Evolutionary conservation across 2,888 invertebrate genomes (phyloP), one percentile per base, ranked within the genome.

Genomic region (Pedicia rivosa): DNA sequence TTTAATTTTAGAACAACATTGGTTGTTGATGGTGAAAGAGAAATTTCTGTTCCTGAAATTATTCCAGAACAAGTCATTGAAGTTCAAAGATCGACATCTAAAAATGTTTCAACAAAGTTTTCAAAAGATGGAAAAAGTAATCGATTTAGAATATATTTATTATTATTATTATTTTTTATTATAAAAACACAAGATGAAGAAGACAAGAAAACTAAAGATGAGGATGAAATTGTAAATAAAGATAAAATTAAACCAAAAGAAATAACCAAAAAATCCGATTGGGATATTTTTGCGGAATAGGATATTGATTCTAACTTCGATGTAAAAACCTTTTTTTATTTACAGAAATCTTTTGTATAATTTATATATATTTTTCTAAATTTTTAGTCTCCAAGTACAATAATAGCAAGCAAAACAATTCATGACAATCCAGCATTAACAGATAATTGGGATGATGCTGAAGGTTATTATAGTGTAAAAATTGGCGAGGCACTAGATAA

Each of bases 381-480:
- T 25, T 37, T 36, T 41, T 42, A 80, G 79, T 79, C 78, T 37
- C 79, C 80, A 8, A 74, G 65, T 40, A 69, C 72, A 28, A 65
- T 72, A 46, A 66, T 62, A 3, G 53, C 59, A 27, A 60, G 50
- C 38, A 60, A 61, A 42, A 53, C 57, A 43, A 72, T 73, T 42
- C 66, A 67, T 40, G 92, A 91, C 56, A 82, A 87, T 62, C 92
- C 94, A 0, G 84, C 86, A 33, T 67, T 98, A 28, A 92, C 87
- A 0, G 98, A 99, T 57, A 98, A 98, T 57, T 99, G 97, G 97
- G 98, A 99, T 54, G 98, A 99, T 62, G 88, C 94, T 0, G 98
- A 99, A 63, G 98, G 98, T 26, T 99, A 99, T 58, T 99, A 99
- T 61, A 74, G 86, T 46, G 94, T 97, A 8, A 74, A 95, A 33